Evolutionary conservation across 2,113 vertebrate species (phyloP).

Genomic region (Urocolius indicus): DNA sequence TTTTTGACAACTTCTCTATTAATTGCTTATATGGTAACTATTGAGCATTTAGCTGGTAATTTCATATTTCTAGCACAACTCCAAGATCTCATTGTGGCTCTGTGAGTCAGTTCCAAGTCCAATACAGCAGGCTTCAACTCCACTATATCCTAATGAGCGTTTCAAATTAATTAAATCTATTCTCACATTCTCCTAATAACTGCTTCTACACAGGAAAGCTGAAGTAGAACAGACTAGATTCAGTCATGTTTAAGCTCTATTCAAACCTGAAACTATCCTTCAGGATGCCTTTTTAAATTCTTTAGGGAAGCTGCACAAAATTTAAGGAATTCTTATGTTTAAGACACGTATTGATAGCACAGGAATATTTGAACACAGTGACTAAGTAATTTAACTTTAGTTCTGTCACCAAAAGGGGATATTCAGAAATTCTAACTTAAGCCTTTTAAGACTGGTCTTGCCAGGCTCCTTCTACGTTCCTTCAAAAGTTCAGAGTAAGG

Average conservation of each 20-base stretch:
- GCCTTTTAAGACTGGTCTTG: not conserved
- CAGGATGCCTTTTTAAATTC: not conserved
- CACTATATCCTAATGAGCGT: not conserved
- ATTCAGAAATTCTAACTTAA: not conserved
- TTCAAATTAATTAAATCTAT: not conserved
- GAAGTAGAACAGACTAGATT: not conserved
- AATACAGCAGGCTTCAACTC: not conserved
- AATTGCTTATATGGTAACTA: not conserved
- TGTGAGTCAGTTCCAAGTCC: not conserved
- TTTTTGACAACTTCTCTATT: not conserved
- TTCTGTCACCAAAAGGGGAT: not conserved
- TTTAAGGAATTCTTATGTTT: not conserved
- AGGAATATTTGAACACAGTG: not conserved
- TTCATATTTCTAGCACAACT: not conserved
- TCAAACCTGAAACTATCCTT: not conserved
- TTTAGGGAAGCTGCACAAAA: not conserved
- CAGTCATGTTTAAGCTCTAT: not conserved
- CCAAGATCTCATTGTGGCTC: not conserved
- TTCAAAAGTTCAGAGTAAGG: not conserved
- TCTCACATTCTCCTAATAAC: not conserved
- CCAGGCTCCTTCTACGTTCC: not conserved
- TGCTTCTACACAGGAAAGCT: not conserved
- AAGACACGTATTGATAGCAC: not conserved
- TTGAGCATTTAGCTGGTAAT: not conserved
- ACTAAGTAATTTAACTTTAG: not conserved